Percentiles rank a stretch among this genome's conserved stretches.
phyloP scores from a whole-genome alignment of 2,797 vertebrate genomes.

The Paedocypris micromegethes region DNA sequence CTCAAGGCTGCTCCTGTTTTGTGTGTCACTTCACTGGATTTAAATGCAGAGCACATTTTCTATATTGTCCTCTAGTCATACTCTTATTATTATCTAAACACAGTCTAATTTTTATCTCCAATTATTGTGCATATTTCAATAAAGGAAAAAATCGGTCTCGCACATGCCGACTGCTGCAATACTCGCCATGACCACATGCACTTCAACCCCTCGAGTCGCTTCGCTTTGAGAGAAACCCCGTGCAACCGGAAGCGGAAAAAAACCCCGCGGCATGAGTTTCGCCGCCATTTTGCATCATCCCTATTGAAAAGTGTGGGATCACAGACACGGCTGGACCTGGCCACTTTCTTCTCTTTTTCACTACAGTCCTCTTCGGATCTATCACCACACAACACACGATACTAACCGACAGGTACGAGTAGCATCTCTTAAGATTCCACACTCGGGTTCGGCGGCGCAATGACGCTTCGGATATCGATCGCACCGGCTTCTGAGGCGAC shows the following conservation, averaged over 20 bases:
- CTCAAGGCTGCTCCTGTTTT: too few relatives aligned
- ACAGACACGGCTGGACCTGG: constrained; percentile 77
- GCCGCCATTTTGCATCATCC: constrained; percentile 98
- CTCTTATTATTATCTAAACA: too few relatives aligned
- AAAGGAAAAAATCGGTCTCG: too few relatives aligned
- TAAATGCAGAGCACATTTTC: too few relatives aligned
- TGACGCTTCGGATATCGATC: constrained; percentile 58
- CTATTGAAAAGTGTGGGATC: constrained; percentile 83
- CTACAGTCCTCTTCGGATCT: constrained; percentile 71
- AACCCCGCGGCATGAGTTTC: constrained; percentile 89
- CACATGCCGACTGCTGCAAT: too few relatives aligned
- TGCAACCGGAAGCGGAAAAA: constrained; percentile 75
- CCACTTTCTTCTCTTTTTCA: constrained; percentile 70
- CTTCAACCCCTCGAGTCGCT: constrained; percentile 69
- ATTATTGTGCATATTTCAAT: too few relatives aligned
- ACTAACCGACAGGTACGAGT: constrained; percentile 75
- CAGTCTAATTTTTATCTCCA: too few relatives aligned
- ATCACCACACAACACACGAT: constrained; percentile 65
- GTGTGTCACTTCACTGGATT: too few relatives aligned
- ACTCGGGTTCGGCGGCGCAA: constrained; percentile 44
- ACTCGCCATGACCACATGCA: background rate
- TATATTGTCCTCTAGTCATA: too few relatives aligned
- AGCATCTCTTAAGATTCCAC: constrained; percentile 53
- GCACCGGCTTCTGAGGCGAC: constrained; percentile 85
- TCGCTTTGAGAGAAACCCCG: constrained; percentile 80